Percentiles rank a stretch among this genome's conserved stretches.
Conservation (phyloP, 2,113 vertebrate genomes). For the Bos taurus region ARS-UCD2.0 NC_037328.1:118366501-118367000, state of each 20-base stretch:
- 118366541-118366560: conserved; percentile 40
- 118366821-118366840: background rate
- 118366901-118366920: conserved; percentile 4
- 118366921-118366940: background rate
- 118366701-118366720: background rate
- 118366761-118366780: background rate
- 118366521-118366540: background rate
- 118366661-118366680: conserved; percentile 53
- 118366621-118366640: conserved; percentile 68
- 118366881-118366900: conserved; percentile 56
- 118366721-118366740: background rate
- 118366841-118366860: background rate
- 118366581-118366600: background rate
- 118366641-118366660: conserved; percentile 48
- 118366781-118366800: background rate
- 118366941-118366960: background rate
- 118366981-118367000: background rate
- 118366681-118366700: conserved; percentile 22
- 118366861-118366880: conserved; percentile 46
- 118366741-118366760: background rate
- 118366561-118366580: conserved; percentile 38
- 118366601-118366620: conserved; percentile 21
- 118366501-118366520: background rate
- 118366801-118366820: background rate
- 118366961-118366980: background rate